A percentile compares a stretch with the other conserved stretches of the same genome.
These are phyloP conservation scores for Mormyrus iriodes DNA, from an alignment of 2,113 vertebrate genomes.

Conservation along the genomic window DNA sequence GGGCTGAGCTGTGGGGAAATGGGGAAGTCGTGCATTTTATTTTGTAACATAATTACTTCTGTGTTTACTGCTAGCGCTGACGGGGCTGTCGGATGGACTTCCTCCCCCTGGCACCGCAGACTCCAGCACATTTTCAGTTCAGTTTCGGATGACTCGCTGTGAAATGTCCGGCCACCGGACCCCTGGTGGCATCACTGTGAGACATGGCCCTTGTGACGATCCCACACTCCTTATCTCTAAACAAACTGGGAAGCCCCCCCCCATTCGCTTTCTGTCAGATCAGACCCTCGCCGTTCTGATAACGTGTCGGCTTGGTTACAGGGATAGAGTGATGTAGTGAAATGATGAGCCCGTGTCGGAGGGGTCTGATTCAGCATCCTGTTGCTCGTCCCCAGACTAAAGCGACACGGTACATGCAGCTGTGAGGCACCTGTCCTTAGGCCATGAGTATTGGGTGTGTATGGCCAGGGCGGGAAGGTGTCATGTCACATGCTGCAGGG, in stretches of 20 bases:
- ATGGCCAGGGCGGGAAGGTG: background rate
- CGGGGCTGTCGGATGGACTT: background rate
- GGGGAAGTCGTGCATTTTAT: constrained; percentile 1
- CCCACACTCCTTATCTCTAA: background rate
- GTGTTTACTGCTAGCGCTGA: background rate
- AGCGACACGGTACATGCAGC: too few species aligned
- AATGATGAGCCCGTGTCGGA: background rate
- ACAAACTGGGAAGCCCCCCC: background rate
- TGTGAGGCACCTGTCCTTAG: background rate
- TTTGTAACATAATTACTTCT: constrained; percentile 2
- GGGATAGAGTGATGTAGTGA: background rate
- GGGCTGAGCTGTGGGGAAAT: background rate
- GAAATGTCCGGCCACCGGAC: background rate
- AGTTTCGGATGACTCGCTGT: background rate
- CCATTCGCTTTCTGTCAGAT: background rate
- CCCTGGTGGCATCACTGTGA: too few species aligned
- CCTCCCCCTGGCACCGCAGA: background rate
- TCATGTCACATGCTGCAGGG: background rate
- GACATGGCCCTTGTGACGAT: background rate
- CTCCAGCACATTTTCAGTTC: background rate
- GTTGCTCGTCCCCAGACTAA: background rate
- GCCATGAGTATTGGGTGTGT: background rate
- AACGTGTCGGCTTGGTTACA: background rate
- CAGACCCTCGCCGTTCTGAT: background rate
- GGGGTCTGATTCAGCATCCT: background rate